Base-by-base conservation (phyloP, 2,797 vertebrate species). In the Vespertilio murinus region DNA sequence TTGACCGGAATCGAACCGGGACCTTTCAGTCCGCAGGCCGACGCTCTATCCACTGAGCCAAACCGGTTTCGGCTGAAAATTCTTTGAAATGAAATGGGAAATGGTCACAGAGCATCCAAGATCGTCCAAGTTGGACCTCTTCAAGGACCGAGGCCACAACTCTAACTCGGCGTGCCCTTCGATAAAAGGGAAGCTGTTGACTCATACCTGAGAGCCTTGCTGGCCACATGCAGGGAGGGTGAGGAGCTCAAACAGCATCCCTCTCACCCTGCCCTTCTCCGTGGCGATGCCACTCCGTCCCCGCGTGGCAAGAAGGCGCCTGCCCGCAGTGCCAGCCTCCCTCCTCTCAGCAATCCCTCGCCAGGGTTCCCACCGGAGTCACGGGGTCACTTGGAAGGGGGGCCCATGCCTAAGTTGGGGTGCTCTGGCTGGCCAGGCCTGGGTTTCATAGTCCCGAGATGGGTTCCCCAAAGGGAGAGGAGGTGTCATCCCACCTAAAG, bases 71-170 rank as follows among this genome's bases (percentile, higher is more conserved):
- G n/a, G n/a, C n/a, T 65, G 2, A 64, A 86, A 83, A n/a, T 75
- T 81, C 13, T 64, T 84, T 75, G 45, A 82, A 71, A 42, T 91
- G 35, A 90, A 95, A 75, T 82, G 28, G 45, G 18, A 94, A 92
- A 45, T 82, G n/a, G n/a, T 59, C 40, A 0, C 69, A 35, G 6
- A 40, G 17, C 65, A 25, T 54, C 7, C 61, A 88, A 96, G 83
- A 65, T 73, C 84, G n/a, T 56, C 35, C 92, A 61, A 45, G 14
- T 70, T 88, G 54, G n/a, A 79, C 49, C 77, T 89, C 40, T 75
- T 80, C 35, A 59, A 1, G 83, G 67, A 77, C n/a, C 79, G n/a
- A 42, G 20, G 42, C 73, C 18, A 65, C 61, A 90, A 88, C 52
- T 38, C 33, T 54, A 80, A 2, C 38, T 54, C 22, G 35, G 1